Conservation (phyloP, 2,888 invertebrate species). For the Clunio marinus region DNA sequence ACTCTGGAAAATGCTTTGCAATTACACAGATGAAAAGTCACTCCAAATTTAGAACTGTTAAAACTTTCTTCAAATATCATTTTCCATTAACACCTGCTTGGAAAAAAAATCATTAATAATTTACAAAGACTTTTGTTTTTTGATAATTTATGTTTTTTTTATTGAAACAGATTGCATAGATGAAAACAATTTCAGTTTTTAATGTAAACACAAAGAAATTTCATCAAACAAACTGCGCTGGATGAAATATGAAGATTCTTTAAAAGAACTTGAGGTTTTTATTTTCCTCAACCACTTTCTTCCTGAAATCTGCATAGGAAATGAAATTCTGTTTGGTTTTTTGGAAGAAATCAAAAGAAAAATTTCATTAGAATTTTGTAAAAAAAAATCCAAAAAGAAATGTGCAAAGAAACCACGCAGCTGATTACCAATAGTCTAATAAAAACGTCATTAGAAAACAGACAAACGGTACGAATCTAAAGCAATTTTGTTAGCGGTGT, state of each 20-base stretch:
- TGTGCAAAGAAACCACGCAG: background rate
- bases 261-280: conserved; percentile 3
- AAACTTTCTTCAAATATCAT: too few relatives aligned
- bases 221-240: background rate
- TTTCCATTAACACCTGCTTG: too few relatives aligned
- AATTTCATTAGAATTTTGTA: background rate
- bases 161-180: background rate
- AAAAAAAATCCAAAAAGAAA: background rate
- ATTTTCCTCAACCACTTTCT: conserved; percentile 1
- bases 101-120: too few relatives aligned
- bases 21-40: too few relatives aligned
- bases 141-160: background rate
- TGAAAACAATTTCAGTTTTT: too few relatives aligned
- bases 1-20: too few relatives aligned
- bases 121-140: too few relatives aligned
- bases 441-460: too few relatives aligned
- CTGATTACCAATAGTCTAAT: too few relatives aligned
- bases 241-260: background rate
- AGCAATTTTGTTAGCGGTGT: background rate
- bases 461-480: too few relatives aligned
- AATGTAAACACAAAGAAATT: background rate
- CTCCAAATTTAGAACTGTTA: too few relatives aligned
- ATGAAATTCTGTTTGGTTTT: conserved; percentile 26
- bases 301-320: conserved; percentile 34
- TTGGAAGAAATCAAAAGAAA: background rate